Base-by-base conservation (phyloP, 2,113 vertebrate species). In the Sylvia atricapilla region DNA sequence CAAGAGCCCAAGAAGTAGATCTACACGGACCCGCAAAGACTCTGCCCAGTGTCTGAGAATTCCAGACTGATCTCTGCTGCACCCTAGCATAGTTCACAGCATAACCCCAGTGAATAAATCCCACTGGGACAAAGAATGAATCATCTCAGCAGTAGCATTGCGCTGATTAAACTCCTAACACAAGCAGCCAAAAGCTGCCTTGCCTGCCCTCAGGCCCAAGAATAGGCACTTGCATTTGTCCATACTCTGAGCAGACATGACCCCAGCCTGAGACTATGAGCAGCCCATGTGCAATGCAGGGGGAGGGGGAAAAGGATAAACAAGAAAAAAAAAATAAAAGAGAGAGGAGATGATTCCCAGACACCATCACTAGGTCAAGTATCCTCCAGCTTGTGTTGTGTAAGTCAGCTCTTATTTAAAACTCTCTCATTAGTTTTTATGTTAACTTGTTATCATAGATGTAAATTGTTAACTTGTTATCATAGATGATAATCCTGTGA, bases 191-290 rank as follows among this genome's bases (percentile, higher is more conserved):
- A 78, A 81, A 93, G 18, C 33, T 78, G 87, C 37, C 47, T 68
- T 53, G 35, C 73, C 28, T 0, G 0, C 10, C 43, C 27, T 67
- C 2, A 1, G 14, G 43, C n/a, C 30, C 62, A 50, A 79, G 55
- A 47, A 78, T n/a, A 87, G 62, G 47, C 2, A 4, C 9, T 58
- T 0, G 0, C 15, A 46, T 59, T 72, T 82, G 41, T 55, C 46
- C 35, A 2, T 50, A 30, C 8, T 35, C 50, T 66, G 35, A 74
- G 39, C 4, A 78, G 56, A 30, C 33, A 35, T 16, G 60, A 58
- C 5, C 47, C 67, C 35, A 84, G 52, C n/a, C 72, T 59, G 75
- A 82, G 60, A 79, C 23, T 31, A 16, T 15, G 27, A 69, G 35
- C 18, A 82, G 47, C 13, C 33, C 10, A 21, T 44, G 23, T 44